phyloP scores from a whole-genome alignment of 2,888 invertebrate genomes.

The Cephus spinipes region DNA sequence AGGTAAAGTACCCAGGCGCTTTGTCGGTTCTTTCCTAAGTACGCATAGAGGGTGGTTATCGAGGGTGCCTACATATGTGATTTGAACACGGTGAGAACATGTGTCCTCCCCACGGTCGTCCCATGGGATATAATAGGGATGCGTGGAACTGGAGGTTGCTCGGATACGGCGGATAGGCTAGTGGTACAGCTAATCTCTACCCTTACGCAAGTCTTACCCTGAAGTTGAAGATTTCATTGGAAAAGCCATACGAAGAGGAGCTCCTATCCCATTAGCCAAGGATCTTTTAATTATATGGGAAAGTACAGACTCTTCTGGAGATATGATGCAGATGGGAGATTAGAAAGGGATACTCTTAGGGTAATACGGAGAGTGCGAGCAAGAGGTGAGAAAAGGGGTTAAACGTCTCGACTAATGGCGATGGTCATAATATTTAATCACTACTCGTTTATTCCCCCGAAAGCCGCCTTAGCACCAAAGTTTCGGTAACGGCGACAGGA shows the following conservation, averaged over 20 bases:
- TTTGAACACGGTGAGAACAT: constrained; percentile 20
- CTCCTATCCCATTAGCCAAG: constrained; percentile 13
- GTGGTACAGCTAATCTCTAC: neutral
- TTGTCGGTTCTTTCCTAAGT: neutral
- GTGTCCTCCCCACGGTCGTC: constrained; percentile 13
- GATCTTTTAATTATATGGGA: constrained; percentile 63
- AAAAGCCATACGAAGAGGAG: neutral
- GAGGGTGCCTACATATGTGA: neutral
- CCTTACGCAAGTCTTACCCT: neutral
- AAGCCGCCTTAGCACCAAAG: constrained; percentile 30
- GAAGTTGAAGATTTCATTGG: neutral
- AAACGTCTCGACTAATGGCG: constrained; percentile 48
- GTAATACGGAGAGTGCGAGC: neutral
- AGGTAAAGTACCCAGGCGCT: neutral
- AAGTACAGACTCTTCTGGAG: constrained; percentile 56
- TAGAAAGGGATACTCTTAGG: neutral
- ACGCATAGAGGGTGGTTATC: constrained; percentile 1
- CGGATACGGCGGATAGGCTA: constrained; percentile 39
- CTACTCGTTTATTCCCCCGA: constrained; percentile 58
- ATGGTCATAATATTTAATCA: constrained; percentile 67
- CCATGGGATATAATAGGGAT: neutral
- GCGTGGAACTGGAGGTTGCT: constrained; percentile 37
- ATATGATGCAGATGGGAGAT: neutral
- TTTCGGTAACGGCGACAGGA: constrained; percentile 23
- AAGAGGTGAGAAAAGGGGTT: constrained; percentile 1